A percentile compares a stretch with the other conserved stretches of the same genome.
phyloP scores from a whole-genome alignment of 2,113 vertebrate genomes.

The Illadopsis cleaveri region DNA sequence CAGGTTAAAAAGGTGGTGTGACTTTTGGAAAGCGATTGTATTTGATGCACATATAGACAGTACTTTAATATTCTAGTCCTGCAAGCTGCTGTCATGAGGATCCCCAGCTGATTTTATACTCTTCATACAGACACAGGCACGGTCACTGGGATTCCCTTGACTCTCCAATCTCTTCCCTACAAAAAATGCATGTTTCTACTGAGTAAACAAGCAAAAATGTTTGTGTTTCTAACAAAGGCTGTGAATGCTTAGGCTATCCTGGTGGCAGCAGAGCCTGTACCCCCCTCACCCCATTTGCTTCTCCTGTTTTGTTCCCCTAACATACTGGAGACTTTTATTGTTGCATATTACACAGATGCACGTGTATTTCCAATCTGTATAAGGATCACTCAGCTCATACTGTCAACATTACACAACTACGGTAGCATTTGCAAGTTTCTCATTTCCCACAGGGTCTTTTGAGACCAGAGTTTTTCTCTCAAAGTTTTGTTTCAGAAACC shows the following conservation, averaged over 20 bases:
- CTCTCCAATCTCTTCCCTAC: background rate
- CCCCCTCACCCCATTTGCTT: background rate
- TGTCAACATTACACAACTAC: conserved; percentile 73
- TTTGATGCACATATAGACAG: background rate
- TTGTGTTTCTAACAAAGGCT: background rate
- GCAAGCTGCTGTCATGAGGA: background rate
- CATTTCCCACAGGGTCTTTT: conserved; percentile 71
- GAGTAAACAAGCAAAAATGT: background rate
- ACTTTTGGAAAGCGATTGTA: background rate
- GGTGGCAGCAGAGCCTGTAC: background rate
- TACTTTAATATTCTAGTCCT: background rate
- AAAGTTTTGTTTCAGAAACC: conserved; percentile 73
- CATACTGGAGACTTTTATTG: background rate
- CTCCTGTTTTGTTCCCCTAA: background rate
- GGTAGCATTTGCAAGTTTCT: conserved; percentile 68
- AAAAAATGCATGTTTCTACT: background rate
- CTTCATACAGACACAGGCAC: rapidly evolving
- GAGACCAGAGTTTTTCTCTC: conserved; percentile 71
- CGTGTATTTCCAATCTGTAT: conserved; percentile 30
- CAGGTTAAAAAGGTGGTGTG: background rate
- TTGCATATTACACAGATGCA: background rate
- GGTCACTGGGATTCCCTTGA: background rate
- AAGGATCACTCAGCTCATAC: conserved; percentile 62
- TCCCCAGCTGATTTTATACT: background rate
- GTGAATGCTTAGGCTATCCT: background rate